Percentiles rank a stretch among this genome's conserved stretches.
phyloP scores from a whole-genome alignment of 2,113 vertebrate species.

The Addax nasomaculatus region DNA sequence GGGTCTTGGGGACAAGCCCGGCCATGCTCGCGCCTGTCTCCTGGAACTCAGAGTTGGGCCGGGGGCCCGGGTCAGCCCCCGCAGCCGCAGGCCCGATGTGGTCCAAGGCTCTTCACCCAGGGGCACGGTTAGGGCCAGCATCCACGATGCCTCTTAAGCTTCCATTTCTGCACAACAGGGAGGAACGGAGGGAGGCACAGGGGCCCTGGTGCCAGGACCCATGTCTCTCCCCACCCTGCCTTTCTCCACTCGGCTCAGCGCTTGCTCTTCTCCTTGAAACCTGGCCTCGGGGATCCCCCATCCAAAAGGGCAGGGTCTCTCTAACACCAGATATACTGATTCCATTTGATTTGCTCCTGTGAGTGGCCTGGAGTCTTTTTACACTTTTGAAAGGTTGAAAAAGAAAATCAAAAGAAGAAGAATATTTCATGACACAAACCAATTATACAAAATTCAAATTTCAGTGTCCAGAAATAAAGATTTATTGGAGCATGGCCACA shows the following conservation, averaged over 20 bases:
- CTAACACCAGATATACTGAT: background rate
- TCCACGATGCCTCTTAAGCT: fast-evolving
- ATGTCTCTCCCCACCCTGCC: fast-evolving
- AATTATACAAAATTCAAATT: background rate
- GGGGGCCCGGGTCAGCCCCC: background rate
- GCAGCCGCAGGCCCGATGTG: fast-evolving
- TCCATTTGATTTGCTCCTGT: background rate
- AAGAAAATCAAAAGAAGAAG: background rate
- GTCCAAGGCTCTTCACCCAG: background rate
- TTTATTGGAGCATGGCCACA: background rate
- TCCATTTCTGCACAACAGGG: background rate
- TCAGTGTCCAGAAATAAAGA: background rate
- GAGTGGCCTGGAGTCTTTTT: background rate
- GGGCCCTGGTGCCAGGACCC: fast-evolving
- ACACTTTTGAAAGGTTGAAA: background rate
- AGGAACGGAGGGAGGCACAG: background rate
- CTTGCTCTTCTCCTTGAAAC: background rate
- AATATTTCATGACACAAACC: background rate
- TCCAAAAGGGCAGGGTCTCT: background rate
- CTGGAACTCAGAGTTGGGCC: no score
- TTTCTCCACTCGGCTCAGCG: fast-evolving
- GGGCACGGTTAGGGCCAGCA: fast-evolving
- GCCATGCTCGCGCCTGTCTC: fast-evolving
- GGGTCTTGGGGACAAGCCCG: background rate
- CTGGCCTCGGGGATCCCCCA: fast-evolving